Conservation (phyloP, 2,888 invertebrate genomes). For the Eutolmus rufibarbis region DNA sequence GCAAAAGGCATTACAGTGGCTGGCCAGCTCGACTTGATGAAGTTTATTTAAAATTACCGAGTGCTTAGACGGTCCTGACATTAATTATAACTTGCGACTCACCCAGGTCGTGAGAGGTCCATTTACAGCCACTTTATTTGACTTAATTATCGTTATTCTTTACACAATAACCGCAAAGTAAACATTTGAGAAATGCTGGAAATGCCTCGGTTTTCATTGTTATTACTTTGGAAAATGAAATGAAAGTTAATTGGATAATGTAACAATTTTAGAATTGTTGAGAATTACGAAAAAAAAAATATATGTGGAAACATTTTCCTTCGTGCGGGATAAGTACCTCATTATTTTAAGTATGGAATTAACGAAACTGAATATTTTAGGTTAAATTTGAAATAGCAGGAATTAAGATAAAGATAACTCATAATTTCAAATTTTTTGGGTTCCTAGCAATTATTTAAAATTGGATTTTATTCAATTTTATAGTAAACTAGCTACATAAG, state of each 20-base stretch:
- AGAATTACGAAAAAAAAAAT: neutral
- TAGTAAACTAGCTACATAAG: too few species aligned
- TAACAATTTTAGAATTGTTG: neutral
- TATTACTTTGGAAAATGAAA: neutral
- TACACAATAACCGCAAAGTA: neutral
- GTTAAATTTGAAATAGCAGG: neutral
- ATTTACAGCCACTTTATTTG: neutral
- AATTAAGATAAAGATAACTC: too few species aligned
- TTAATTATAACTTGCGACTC: neutral
- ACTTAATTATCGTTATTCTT: neutral
- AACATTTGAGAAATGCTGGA: neutral
- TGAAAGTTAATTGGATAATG: neutral
- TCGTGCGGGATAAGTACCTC: neutral
- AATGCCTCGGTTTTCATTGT: neutral
- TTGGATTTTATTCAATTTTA: too few species aligned
- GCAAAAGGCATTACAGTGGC: neutral
- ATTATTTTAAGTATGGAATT: neutral
- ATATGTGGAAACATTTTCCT: neutral
- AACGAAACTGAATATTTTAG: neutral
- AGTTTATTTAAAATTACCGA: neutral
- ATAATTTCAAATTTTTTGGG: neutral
- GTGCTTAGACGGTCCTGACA: neutral
- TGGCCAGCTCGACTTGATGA: neutral
- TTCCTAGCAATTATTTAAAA: too few species aligned
- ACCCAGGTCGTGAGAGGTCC: neutral